These are phyloP conservation scores for Thryonomys swinderianus DNA, from an alignment of 2,113 vertebrate genomes.

Conservation along the genomic window DNA sequence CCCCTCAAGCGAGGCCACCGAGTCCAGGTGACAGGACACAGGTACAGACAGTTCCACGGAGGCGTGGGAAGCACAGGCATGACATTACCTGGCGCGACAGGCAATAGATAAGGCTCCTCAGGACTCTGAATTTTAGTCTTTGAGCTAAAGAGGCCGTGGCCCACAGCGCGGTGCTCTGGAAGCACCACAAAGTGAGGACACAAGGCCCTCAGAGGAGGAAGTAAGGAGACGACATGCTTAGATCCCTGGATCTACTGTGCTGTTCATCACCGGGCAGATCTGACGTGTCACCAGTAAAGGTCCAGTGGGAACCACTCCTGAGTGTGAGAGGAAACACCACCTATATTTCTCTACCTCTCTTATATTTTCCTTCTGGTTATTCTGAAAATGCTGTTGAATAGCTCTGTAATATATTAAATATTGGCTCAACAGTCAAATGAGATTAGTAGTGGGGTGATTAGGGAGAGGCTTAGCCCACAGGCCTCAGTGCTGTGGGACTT, in stretches of 20 bases:
- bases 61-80: accelerated
- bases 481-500: background rate
- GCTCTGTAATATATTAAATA: background rate
- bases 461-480: background rate
- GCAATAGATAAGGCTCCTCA: background rate
- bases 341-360: background rate
- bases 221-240: background rate
- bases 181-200: background rate
- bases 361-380: background rate
- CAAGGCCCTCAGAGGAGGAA: background rate
- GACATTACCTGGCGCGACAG: accelerated
- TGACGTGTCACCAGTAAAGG: too few relatives aligned
- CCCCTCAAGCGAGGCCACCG: too few relatives aligned
- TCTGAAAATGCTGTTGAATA: background rate
- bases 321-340: accelerated
- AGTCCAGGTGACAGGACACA: too few relatives aligned
- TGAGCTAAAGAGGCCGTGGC: background rate
- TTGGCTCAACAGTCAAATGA: background rate
- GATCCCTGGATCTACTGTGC: background rate
- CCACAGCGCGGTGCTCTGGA: background rate
- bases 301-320: background rate
- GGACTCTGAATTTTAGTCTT: background rate
- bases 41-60: background rate
- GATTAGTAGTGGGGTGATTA: too few relatives aligned
- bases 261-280: background rate